phyloP scores from a whole-genome alignment of 2,113 vertebrate genomes.

The Tangachromis dhanisi region DNA sequence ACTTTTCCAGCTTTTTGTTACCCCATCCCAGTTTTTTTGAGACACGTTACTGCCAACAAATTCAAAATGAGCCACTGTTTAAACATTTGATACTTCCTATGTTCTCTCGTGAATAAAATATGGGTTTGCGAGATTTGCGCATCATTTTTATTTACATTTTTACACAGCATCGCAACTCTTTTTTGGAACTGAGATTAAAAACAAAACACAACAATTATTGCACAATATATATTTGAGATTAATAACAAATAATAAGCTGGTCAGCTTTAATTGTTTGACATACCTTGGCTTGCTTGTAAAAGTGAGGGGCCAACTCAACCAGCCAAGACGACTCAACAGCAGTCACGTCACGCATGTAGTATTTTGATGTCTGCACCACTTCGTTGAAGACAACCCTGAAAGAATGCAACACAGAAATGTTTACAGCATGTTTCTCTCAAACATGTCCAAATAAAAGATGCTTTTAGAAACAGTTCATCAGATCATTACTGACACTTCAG shows the following conservation, averaged over 20 bases:
- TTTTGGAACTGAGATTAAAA: not conserved
- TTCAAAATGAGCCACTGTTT: not conserved
- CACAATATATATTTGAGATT: not conserved
- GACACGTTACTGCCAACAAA: not conserved
- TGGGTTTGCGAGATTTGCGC: not conserved
- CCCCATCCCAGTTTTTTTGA: not conserved
- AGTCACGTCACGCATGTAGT: conserved; percentile 97
- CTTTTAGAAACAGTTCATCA: not conserved
- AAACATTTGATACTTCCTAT: not conserved
- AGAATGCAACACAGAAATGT: not conserved
- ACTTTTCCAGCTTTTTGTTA: not conserved
- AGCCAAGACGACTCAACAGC: conserved; percentile 93
- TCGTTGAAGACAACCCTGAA: conserved; percentile 96
- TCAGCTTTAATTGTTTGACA: not conserved
- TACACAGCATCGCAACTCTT: not conserved
- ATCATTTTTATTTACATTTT: not conserved
- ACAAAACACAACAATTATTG: not conserved
- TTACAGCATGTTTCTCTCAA: not conserved
- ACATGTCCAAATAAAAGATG: not conserved
- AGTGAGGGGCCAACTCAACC: conserved; percentile 93
- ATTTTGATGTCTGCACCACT: conserved; percentile 90
- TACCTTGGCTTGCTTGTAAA: conserved; percentile 97
- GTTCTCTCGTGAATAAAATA: not conserved
- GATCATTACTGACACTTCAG: not conserved
- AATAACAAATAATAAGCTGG: not conserved